phyloP scores from a whole-genome alignment of 2,888 invertebrate genomes.

The Archips crataeganus region DNA sequence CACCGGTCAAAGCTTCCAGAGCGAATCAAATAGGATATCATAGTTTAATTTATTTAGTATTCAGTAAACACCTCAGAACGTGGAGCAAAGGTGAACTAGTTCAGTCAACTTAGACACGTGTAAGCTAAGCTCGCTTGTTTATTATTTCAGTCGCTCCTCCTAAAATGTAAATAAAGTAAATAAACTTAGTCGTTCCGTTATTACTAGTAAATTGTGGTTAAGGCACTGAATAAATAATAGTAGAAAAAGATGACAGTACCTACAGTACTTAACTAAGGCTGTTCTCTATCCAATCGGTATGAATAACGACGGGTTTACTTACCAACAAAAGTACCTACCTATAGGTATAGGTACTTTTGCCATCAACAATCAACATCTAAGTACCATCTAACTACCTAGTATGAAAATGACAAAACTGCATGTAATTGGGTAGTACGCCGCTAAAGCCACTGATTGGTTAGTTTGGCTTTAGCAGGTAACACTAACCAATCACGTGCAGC shows the following conservation, averaged over 20 bases:
- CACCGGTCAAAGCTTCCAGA: not conserved
- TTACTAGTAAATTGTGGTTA: slow-evolving; percentile 1
- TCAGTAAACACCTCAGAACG: slow-evolving; percentile 4
- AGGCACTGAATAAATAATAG: not conserved
- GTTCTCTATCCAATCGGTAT: too few relatives aligned
- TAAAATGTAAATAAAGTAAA: not conserved
- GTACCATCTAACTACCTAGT: too few relatives aligned
- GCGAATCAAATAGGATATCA: not conserved
- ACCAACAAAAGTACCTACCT: too few relatives aligned
- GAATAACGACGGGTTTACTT: too few relatives aligned
- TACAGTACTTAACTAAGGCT: too few relatives aligned
- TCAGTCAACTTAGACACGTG: slow-evolving; percentile 28
- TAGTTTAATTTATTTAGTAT: not conserved
- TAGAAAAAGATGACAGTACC: not conserved
- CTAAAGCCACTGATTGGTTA: too few relatives aligned
- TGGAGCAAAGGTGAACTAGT: slow-evolving; percentile 8
- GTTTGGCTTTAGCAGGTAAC: too few relatives aligned
- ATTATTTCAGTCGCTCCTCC: slow-evolving; percentile 1
- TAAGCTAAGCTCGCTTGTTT: slow-evolving; percentile 2
- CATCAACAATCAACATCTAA: too few relatives aligned
- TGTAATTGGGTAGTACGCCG: too few relatives aligned
- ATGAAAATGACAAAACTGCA: too few relatives aligned
- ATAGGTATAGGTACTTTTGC: too few relatives aligned
- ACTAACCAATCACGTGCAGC: too few relatives aligned
- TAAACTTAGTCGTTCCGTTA: not conserved